These are phyloP conservation scores for Embidobia sp. DNA, from an alignment of 2,888 invertebrate species.

Conservation along the genomic window DNA sequence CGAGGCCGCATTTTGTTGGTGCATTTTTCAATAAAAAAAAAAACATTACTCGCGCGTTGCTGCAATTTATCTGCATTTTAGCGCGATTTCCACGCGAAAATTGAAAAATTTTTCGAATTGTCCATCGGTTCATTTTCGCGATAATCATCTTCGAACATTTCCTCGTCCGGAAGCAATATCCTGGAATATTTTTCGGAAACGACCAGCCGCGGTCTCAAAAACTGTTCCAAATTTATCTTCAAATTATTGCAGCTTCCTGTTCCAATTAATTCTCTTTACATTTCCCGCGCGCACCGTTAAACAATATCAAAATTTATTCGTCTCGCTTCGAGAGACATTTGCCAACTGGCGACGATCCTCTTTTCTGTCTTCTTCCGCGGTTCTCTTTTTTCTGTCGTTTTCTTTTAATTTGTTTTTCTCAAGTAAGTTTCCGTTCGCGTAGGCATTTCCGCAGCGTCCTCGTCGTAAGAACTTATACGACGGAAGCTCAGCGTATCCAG, in stretches of 20 bases:
- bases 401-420: slow-evolving; percentile 57
- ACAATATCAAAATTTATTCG: slow-evolving; percentile 17
- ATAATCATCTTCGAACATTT: no score
- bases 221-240: no score
- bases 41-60: slow-evolving; percentile 5
- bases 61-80: slow-evolving; percentile 27
- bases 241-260: no score
- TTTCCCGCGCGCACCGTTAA: background rate
- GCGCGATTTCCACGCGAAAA: no score
- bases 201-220: no score
- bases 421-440: slow-evolving; percentile 68
- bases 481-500: slow-evolving; percentile 71
- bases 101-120: no score
- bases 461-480: slow-evolving; percentile 67
- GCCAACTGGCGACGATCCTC: slow-evolving; percentile 57
- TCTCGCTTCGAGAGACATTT: slow-evolving; percentile 26
- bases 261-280: no score
- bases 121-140: no score
- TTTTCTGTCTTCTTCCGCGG: slow-evolving; percentile 26
- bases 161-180: no score
- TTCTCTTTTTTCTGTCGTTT: slow-evolving; percentile 40
- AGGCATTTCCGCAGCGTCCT: slow-evolving; percentile 68
- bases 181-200: no score
- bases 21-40: slow-evolving; percentile 12
- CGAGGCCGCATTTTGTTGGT: slow-evolving; percentile 3